Evolutionary conservation across 2,797 vertebrate species (phyloP).

Genomic region (Sebastes taczanowskii): DNA sequence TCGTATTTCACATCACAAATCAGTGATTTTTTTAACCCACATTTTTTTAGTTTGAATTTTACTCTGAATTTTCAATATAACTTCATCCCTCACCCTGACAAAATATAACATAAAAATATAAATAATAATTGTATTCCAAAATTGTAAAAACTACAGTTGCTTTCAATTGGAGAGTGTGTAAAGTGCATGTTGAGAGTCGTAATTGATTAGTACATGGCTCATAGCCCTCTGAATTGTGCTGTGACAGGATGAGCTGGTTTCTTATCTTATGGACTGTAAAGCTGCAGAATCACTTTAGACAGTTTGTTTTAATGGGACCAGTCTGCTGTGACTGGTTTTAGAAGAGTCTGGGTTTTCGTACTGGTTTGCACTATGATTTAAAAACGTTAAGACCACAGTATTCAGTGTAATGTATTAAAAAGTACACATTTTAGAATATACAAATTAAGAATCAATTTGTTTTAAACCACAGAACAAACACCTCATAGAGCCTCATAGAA

Average conservation of each 20-base stretch:
- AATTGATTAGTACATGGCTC: conserved; percentile 12
- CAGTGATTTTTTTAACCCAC: background rate
- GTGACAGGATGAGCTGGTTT: conserved; percentile 13
- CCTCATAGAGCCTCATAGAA: background rate
- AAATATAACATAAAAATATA: background rate
- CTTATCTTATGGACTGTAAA: conserved; percentile 2
- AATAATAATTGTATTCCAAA: background rate
- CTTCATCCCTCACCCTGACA: background rate
- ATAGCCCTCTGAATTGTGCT: conserved; percentile 3
- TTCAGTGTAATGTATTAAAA: background rate
- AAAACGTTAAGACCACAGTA: background rate
- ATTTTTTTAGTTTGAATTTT: background rate
- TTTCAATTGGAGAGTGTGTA: background rate
- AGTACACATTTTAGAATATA: background rate
- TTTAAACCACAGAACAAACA: background rate
- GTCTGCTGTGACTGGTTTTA: background rate
- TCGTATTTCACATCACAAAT: conserved; percentile 51
- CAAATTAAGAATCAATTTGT: background rate
- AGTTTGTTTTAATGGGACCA: conserved; percentile 4
- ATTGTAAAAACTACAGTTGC: background rate
- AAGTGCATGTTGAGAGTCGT: background rate
- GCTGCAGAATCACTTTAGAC: background rate
- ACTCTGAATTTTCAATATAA: background rate
- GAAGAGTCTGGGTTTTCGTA: background rate
- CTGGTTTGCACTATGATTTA: background rate